Percentiles rank a stretch among this genome's conserved stretches.
Evolutionary conservation across 1,140 invertebrate species (phyloP).

Genomic region (Drosophila santomea): DNA sequence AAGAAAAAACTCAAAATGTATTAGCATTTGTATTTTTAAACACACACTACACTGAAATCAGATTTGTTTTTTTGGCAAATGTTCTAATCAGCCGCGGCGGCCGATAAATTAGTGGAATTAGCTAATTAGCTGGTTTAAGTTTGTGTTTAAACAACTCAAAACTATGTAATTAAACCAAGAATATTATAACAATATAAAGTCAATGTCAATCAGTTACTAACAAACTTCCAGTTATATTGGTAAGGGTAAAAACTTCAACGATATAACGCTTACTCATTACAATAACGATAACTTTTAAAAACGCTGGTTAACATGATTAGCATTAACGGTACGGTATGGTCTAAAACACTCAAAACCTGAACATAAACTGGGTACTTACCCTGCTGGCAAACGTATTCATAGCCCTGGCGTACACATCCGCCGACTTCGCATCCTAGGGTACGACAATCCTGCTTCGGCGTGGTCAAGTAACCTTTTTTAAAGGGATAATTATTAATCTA

Average conservation of each 20-base stretch:
- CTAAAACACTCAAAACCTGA: constrained; percentile 35
- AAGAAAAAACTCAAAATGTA: constrained; percentile 49
- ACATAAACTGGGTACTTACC: constrained; percentile 88
- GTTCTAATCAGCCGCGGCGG: constrained; percentile 48
- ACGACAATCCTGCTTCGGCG: constrained; percentile 90
- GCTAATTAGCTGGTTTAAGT: constrained; percentile 62
- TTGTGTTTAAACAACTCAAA: constrained; percentile 59
- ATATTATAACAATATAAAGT: constrained; percentile 61
- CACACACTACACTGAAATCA: constrained; percentile 77
- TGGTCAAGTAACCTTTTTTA: constrained; percentile 66
- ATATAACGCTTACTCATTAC: constrained; percentile 71
- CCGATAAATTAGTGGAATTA: constrained; percentile 77
- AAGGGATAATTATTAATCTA: not conserved
- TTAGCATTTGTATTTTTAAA: constrained; percentile 61
- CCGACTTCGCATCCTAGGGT: constrained; percentile 93
- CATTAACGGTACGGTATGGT: constrained; percentile 54
- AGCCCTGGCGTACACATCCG: constrained; percentile 91
- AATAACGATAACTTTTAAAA: constrained; percentile 58
- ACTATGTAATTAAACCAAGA: constrained; percentile 63
- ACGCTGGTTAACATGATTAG: constrained; percentile 70
- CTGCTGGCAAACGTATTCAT: constrained; percentile 91
- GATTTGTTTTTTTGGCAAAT: constrained; percentile 29
- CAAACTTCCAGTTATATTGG: constrained; percentile 66
- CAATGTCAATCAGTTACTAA: constrained; percentile 64
- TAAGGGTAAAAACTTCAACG: constrained; percentile 55